phyloP scores from a whole-genome alignment of 2,113 vertebrate species.

The Poeciliopsis turrubarensis region DNA sequence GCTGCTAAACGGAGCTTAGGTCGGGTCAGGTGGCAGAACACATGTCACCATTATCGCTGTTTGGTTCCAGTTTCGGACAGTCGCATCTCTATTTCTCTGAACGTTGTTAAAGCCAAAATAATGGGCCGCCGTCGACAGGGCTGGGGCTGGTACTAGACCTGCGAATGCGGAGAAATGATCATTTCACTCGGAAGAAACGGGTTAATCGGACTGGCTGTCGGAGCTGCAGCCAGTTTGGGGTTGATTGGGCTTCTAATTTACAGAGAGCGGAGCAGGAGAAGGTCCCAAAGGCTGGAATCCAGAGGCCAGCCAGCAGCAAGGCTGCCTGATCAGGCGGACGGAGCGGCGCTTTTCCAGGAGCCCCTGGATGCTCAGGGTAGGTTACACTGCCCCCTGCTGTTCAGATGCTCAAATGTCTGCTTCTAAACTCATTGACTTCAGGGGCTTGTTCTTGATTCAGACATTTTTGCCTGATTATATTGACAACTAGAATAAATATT shows the following conservation, averaged over 20 bases:
- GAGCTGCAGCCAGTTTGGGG: conserved; percentile 72
- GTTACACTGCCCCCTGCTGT: not conserved
- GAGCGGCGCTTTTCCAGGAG: conserved; percentile 10
- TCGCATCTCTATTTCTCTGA: not conserved
- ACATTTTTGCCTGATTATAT: no score
- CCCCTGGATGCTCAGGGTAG: conserved; percentile 56
- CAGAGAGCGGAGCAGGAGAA: conserved; percentile 60
- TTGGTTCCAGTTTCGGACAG: not conserved
- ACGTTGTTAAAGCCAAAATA: no score
- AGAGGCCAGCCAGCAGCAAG: not conserved
- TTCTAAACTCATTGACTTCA: not conserved
- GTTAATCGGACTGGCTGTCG: conserved; percentile 69
- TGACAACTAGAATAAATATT: no score
- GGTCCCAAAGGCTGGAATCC: conserved; percentile 10
- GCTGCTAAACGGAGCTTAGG: not conserved
- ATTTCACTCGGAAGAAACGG: conserved; percentile 61
- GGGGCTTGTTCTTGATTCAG: not conserved
- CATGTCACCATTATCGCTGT: not conserved
- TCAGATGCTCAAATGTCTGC: not conserved
- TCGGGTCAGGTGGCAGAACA: not conserved
- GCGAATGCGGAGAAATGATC: conserved; percentile 37
- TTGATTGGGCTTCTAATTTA: conserved; percentile 72
- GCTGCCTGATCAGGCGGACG: not conserved
- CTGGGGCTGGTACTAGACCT: conserved; percentile 5
- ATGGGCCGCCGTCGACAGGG: not conserved